Evolutionary conservation across 2,888 invertebrate species (phyloP).

Genomic region (Mellilla xanthometata): DNA sequence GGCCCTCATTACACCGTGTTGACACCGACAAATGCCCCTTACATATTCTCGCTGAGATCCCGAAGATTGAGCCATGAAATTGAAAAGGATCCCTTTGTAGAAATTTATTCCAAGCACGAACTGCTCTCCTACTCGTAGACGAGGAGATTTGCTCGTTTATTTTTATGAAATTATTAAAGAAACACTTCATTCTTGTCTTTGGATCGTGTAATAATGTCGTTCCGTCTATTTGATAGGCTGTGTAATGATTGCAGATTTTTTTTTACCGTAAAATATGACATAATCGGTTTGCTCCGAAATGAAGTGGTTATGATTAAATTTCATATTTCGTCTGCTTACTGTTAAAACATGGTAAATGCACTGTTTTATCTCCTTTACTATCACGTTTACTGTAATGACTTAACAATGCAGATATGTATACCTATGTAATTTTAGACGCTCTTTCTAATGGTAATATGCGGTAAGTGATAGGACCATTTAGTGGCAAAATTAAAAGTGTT

Average conservation of each 20-base stretch:
- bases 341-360: no score
- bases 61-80: conserved; percentile 82
- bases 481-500: no score
- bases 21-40: conserved; percentile 81
- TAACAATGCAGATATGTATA: no score
- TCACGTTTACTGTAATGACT: no score
- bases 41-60: conserved; percentile 79
- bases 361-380: no score
- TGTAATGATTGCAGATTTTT: conserved; percentile 10
- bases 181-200: conserved; percentile 64
- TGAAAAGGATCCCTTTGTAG: conserved; percentile 81
- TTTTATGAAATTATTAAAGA: conserved; percentile 80
- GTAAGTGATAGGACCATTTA: no score
- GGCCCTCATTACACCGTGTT: conserved; percentile 78
- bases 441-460: no score
- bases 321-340: no score
- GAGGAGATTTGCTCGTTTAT: conserved; percentile 80
- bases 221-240: conserved; percentile 19
- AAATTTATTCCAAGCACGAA: conserved; percentile 82
- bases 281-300: no score
- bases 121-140: conserved; percentile 71
- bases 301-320: no score
- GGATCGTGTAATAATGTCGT: conserved; percentile 38
- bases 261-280: background rate
- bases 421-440: no score